Percentiles rank a stretch among this genome's conserved stretches.
These are phyloP conservation scores for Pampus argenteus DNA, from an alignment of 2,797 vertebrate genomes.

Conservation along the genomic window DNA sequence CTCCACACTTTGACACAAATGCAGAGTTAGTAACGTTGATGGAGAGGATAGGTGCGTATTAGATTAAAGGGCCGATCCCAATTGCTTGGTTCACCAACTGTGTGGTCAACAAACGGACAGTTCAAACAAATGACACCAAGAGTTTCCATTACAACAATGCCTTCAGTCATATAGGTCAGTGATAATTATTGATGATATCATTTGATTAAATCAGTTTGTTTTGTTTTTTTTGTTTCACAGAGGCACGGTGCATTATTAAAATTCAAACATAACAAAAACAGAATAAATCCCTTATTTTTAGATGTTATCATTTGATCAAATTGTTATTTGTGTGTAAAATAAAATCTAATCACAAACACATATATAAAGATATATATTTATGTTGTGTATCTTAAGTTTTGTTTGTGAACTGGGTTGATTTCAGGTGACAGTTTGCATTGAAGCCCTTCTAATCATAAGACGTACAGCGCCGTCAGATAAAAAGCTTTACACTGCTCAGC, in stretches of 20 bases:
- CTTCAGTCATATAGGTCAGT: background rate
- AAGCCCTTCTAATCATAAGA: conserved; percentile 37
- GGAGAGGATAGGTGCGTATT: conserved; percentile 59
- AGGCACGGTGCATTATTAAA: background rate
- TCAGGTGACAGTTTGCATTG: conserved; percentile 23
- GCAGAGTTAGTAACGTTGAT: conserved; percentile 65
- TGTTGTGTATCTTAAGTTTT: background rate
- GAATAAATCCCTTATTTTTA: background rate
- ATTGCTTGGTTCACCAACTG: conserved; percentile 22
- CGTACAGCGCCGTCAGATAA: conserved; percentile 54
- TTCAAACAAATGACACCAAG: background rate
- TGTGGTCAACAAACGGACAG: conserved; percentile 33
- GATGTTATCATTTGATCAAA: background rate
- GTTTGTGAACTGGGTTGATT: background rate
- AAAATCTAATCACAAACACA: background rate
- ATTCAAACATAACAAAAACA: background rate
- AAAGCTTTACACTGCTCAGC: conserved; percentile 47
- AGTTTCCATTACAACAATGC: background rate
- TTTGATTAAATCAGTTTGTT: background rate
- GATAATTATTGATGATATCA: background rate
- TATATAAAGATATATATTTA: background rate
- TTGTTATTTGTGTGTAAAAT: background rate
- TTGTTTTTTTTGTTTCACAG: background rate
- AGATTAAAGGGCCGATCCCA: conserved; percentile 51
- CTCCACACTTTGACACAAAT: conserved; percentile 65